These are phyloP conservation scores for Trogon surrucura DNA, from an alignment of 2,113 vertebrate genomes.

Conservation along the genomic window DNA sequence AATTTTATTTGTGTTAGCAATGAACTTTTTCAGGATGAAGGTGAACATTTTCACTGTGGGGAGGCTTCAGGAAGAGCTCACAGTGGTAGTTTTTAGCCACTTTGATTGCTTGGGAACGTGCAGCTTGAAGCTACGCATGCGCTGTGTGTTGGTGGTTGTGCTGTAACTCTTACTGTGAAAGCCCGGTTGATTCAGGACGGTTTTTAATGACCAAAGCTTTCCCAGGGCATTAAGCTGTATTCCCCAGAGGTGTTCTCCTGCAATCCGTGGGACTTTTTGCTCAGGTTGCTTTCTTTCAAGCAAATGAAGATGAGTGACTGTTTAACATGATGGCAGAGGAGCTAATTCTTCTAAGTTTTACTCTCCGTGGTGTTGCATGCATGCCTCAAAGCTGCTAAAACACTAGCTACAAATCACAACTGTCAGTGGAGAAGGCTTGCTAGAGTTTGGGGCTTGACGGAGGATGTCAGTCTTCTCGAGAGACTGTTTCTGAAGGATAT, in stretches of 20 bases:
- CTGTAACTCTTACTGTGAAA: not conserved
- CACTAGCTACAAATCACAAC: not conserved
- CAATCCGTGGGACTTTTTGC: not conserved
- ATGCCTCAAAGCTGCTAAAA: not conserved
- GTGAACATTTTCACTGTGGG: not conserved
- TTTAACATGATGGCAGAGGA: not conserved
- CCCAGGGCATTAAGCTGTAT: not conserved
- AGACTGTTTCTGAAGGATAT: not conserved
- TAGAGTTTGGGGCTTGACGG: not conserved
- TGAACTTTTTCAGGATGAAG: not conserved
- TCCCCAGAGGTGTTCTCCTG: not conserved
- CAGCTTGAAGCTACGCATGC: not conserved
- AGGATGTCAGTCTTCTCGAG: not conserved
- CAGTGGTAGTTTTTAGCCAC: not conserved
- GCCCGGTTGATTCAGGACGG: not conserved
- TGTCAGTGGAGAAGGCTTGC: not conserved
- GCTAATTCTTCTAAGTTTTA: not conserved
- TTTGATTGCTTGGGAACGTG: not conserved
- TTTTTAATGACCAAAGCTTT: not conserved
- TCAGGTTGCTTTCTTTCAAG: not conserved
- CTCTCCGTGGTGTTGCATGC: not conserved
- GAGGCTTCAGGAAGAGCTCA: not conserved
- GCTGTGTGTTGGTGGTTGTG: not conserved
- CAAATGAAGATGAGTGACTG: not conserved
- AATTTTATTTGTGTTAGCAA: not conserved